Conservation (phyloP, 2,113 vertebrate genomes). For the Bucco capensis region DNA sequence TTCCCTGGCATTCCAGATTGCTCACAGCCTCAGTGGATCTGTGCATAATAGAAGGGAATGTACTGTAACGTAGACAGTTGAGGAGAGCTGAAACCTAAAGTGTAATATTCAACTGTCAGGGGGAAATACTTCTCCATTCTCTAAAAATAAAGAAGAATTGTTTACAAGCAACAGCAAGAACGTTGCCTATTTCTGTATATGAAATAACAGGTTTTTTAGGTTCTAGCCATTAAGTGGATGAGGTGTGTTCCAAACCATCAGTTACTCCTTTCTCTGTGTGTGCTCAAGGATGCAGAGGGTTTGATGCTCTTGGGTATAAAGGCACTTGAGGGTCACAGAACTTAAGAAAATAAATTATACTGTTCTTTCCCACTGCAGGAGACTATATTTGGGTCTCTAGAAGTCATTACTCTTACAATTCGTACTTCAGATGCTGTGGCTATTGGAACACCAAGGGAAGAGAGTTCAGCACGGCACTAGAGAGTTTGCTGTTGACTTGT, state of each 20-base stretch:
- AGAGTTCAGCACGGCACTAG: not conserved
- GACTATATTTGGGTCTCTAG: not conserved
- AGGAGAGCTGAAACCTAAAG: not conserved
- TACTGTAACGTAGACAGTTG: not conserved
- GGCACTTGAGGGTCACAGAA: not conserved
- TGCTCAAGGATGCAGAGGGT: accelerated
- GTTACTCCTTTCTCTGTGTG: not conserved
- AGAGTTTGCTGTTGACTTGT: not conserved
- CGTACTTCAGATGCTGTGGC: not conserved
- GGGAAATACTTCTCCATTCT: not conserved
- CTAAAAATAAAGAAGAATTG: not conserved
- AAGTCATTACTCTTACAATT: not conserved
- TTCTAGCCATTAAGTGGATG: not conserved
- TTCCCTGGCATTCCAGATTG: not conserved
- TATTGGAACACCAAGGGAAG: not conserved
- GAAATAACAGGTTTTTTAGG: not conserved
- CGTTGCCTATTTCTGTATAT: not conserved
- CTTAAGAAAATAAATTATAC: not conserved
- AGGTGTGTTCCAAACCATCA: not conserved
- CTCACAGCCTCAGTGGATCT: not conserved
- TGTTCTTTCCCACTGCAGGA: not conserved
- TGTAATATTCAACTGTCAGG: not conserved
- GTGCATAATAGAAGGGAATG: not conserved
- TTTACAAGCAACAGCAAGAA: not conserved
- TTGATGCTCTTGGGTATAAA: not conserved